phyloP scores from a whole-genome alignment of 2,888 invertebrate genomes.

The Congeria kusceri region DNA sequence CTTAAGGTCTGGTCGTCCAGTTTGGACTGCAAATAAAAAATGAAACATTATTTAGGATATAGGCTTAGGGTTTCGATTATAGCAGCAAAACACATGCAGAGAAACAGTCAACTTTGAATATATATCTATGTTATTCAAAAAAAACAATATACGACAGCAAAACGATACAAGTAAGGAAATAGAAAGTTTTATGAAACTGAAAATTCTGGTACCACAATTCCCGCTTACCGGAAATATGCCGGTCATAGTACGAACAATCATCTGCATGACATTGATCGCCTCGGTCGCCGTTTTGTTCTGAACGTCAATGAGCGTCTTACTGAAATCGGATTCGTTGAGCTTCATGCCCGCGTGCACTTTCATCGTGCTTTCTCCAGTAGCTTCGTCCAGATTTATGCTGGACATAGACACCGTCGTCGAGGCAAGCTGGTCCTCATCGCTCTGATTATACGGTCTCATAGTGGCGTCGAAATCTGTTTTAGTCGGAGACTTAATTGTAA shows the following conservation, averaged over 20 bases:
- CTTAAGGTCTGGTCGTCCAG: too few species aligned
- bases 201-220: neutral
- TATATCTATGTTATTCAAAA: too few species aligned
- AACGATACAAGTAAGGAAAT: too few species aligned
- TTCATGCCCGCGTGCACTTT: neutral
- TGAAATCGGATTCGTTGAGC: conserved; percentile 26
- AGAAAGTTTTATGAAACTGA: too few species aligned
- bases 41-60: too few species aligned
- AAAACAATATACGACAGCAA: too few species aligned
- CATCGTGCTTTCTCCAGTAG: neutral
- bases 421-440: neutral
- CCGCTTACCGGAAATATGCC: conserved; percentile 63
- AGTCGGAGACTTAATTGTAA: conserved; percentile 21
- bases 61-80: too few species aligned
- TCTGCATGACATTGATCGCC: conserved; percentile 63
- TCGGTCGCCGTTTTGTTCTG: conserved; percentile 49
- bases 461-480: too few species aligned
- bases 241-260: conserved; percentile 69
- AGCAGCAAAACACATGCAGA: too few species aligned
- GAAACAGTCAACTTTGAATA: too few species aligned
- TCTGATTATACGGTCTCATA: too few species aligned
- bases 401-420: conserved; percentile 38
- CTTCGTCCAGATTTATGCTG: conserved; percentile 25
- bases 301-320: conserved; percentile 43
- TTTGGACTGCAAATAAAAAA: too few species aligned